Conservation (phyloP, 2,888 invertebrate genomes). For the Erpobdella octoculata region DNA sequence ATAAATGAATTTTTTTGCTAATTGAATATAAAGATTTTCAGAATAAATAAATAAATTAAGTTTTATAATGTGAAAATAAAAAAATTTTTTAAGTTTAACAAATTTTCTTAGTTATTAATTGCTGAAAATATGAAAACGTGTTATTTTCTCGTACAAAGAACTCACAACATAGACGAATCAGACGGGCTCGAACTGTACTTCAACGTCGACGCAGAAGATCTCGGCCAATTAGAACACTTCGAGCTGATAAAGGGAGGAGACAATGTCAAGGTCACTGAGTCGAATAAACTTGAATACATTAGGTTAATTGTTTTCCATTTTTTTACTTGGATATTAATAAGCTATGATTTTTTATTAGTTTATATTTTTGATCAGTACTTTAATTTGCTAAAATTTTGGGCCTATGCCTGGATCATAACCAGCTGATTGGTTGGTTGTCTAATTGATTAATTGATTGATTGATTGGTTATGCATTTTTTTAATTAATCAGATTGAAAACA, state of each 20-base stretch:
- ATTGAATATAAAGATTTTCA: too few relatives aligned
- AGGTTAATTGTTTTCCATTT: neutral
- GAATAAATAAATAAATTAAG: too few relatives aligned
- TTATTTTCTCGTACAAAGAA: too few relatives aligned
- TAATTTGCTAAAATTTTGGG: neutral
- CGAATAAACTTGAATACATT: neutral
- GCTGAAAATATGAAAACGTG: too few relatives aligned
- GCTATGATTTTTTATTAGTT: too few relatives aligned
- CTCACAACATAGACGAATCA: neutral
- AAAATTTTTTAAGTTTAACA: too few relatives aligned
- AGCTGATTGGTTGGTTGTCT: neutral
- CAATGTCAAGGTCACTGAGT: conserved; percentile 1
- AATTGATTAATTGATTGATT: neutral
- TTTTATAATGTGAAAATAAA: too few relatives aligned
- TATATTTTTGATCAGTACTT: too few relatives aligned
- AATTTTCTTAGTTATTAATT: too few relatives aligned
- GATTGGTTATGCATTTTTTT: neutral
- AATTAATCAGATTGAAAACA: neutral
- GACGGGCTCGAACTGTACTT: neutral
- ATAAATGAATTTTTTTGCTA: too few relatives aligned
- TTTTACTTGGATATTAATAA: neutral
- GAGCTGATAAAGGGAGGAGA: neutral
- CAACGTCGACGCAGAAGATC: neutral
- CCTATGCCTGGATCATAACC: too few relatives aligned
- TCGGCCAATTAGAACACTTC: neutral